Evolutionary conservation across 2,888 invertebrate genomes (phyloP), one percentile per base, ranked within the genome.

Genomic region (Glyphotaelius pellucidus): DNA sequence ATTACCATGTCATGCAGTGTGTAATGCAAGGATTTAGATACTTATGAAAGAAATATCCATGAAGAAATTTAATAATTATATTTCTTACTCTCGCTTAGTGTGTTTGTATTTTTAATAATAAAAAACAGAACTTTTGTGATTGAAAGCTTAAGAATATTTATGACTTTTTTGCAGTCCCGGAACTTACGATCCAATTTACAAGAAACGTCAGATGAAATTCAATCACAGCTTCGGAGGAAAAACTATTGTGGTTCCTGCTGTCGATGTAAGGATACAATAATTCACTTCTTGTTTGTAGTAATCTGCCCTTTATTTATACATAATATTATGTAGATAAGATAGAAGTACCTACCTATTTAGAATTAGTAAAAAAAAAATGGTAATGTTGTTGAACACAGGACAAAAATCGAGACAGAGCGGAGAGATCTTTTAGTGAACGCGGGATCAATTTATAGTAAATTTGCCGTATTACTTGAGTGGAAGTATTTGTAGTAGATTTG

Each of bases 121-220:
- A 52, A 52, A 52, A 52, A 5, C 42, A 12, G 5, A 15, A 52
- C 19, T 52, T 52, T 52, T 52, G 52, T 52, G 52, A 5, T 52
- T 52, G 52, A 19, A 52, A 52, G 19, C 1, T 3, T 52, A 52
- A 52, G 52, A 52, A 52, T 1, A 52, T 19, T 52, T 52, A 19
- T 52, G 52, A 5, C 7, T 67, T 67, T 67, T 67, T 94, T 94
- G 90, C 93, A 96, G 96, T 87, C 94, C 96, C 1, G 96, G 96
- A 92, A 95, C 95, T 91, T 96, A 96, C 93, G 94, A 94, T 47
- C 95, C 96, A 11, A 94, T 94, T 80, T 95, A 94, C 91, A 95
- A 95, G 92, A 95, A 95, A 93, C 94, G 94, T 47, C 94, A 95
- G 93, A 95, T 96, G 94, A 95, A 95, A 93, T 96, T 96, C 90